Evolutionary conservation across 2,888 invertebrate genomes (phyloP), one percentile per base, ranked within the genome.

Genomic region (Tenthredo notha): DNA sequence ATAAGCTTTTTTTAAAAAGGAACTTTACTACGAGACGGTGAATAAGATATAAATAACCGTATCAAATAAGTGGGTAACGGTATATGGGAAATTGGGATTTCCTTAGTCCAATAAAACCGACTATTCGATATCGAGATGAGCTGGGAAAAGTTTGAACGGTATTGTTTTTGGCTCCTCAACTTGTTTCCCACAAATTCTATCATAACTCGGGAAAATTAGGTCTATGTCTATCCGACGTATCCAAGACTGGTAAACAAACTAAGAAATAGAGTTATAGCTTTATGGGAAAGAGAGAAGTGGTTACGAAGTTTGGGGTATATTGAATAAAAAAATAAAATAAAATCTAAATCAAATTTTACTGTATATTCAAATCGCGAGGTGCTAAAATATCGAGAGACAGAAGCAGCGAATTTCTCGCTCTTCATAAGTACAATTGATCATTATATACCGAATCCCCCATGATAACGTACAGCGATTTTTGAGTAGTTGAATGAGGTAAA

Each of bases 151-250:
- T 47, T 43, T 74, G 43, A n/a, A 43, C 67, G 67, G 67, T 67
- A 67, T 67, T 67, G 67, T 67, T 67, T 67, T 67, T 33, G 29
- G 67, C 2, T 61, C 33, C 33, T 33, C 15, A 7, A 33, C n/a
- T 54, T 67, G 29, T 67, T 33, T 33, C n/a, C 74, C 12, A 61
- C 18, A 43, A 83, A 72, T 83, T 67, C 33, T 18, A 72, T 21
- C 61, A 58, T 37, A 40, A 75, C 67, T 47, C 21, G 5, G 83
- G 1, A 74, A 58, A 78, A 58, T 40, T 37, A 85, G 47, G 29
- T 83, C 65, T 43, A 2, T 29, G 40, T 72, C 72, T 18, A 29
- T 9, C 37, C 37, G 10, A 72, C n/a, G 40, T 37, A n/a, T 40
- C 43, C 25, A 70, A 21, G 54, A 50, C 9, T 9, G 50, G 47